Evolutionary conservation across 2,797 vertebrate genomes (phyloP).

Genomic region (Alcedo atthis): DNA sequence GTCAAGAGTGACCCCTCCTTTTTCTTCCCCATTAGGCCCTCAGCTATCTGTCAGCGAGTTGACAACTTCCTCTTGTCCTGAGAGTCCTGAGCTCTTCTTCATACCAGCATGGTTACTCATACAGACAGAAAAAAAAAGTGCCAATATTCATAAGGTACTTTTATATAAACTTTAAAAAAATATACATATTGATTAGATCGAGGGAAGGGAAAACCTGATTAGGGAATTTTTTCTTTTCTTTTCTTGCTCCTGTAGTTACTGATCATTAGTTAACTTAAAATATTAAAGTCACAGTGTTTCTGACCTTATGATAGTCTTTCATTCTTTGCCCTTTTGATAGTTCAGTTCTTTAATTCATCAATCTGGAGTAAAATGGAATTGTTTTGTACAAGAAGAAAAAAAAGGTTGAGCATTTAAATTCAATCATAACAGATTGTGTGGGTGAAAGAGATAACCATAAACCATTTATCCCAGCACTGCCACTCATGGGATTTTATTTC

Average conservation of each 20-base stretch:
- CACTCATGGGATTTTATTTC: background rate
- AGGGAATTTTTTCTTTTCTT: background rate
- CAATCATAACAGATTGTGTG: background rate
- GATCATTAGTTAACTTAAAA: background rate
- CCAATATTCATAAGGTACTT: background rate
- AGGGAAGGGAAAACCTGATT: background rate
- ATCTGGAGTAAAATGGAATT: background rate
- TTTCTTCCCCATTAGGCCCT: background rate
- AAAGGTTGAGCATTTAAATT: background rate
- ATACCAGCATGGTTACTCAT: rapidly evolving
- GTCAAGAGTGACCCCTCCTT: background rate
- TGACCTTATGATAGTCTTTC: background rate
- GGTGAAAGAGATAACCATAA: slow-evolving; percentile 31
- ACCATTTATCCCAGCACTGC: background rate
- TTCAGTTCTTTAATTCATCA: background rate
- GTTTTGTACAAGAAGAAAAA: background rate
- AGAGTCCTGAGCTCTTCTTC: background rate
- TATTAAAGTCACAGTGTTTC: background rate
- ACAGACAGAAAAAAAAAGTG: background rate
- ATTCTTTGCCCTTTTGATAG: background rate
- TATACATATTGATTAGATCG: background rate
- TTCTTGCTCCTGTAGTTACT: background rate
- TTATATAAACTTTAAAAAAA: background rate
- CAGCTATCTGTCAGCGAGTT: background rate
- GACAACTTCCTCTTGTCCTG: background rate